Evolutionary conservation across 2,888 invertebrate species (phyloP).

Genomic region (Chrysolina oricalcia): DNA sequence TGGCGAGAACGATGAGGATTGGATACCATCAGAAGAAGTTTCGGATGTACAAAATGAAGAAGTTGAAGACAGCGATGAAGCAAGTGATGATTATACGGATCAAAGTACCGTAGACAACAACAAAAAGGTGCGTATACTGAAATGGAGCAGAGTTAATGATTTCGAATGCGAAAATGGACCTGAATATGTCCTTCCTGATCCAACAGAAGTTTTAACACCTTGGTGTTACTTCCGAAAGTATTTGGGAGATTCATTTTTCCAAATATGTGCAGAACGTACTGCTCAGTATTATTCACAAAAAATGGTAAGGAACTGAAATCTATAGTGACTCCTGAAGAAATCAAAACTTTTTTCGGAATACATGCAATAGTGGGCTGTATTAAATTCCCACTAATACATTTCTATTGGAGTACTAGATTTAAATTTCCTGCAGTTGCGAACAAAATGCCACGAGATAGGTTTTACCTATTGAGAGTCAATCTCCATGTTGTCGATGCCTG

Average conservation of each 20-base stretch:
- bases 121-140: not conserved
- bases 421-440: no score
- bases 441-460: no score
- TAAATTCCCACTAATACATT: no score
- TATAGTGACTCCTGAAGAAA: no score
- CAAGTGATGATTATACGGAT: not conserved
- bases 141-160: not conserved
- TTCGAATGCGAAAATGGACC: not conserved
- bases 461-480: no score
- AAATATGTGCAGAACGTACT: not conserved
- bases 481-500: no score
- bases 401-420: no score
- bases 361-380: no score
- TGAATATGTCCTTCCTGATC: not conserved
- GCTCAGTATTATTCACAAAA: conserved; percentile 12
- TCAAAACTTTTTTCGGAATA: not conserved
- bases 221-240: not conserved
- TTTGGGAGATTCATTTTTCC: conserved; percentile 12
- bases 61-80: not conserved
- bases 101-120: not conserved
- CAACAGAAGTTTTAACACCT: not conserved
- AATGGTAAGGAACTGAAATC: conserved; percentile 14
- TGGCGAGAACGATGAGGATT: no score
- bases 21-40: no score
- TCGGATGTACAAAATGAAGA: no score